Base-by-base conservation (phyloP, 2,888 invertebrate species). In the Sthenelais limicola region DNA sequence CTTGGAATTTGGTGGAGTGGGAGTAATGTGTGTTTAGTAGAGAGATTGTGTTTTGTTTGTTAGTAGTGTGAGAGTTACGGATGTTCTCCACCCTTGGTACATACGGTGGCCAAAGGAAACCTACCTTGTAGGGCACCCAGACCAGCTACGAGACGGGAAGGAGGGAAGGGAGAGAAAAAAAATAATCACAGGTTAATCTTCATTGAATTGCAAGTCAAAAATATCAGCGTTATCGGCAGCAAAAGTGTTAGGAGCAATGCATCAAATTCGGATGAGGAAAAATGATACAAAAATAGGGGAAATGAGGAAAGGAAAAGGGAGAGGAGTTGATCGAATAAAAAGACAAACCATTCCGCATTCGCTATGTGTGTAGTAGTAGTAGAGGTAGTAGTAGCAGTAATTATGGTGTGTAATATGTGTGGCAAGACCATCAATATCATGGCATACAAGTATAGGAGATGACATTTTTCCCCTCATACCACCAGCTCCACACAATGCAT, bases 41-140 rank as follows among this genome's bases (percentile, higher is more conserved):
- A 48, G n/a, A 9, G 48, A 24, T 48, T 7, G 48, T 48, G 48
- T 48, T 21, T 48, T n/a, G n/a, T n/a, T n/a, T n/a, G n/a, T n/a
- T n/a, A n/a, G n/a, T n/a, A n/a, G n/a, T n/a, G n/a, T n/a, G n/a
- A n/a, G n/a, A n/a, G n/a, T n/a, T n/a, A n/a, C n/a, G n/a, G n/a
- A n/a, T n/a, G n/a, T n/a, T n/a, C n/a, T n/a, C n/a, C n/a, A n/a
- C n/a, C n/a, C n/a, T n/a, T n/a, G n/a, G n/a, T n/a, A n/a, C n/a
- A n/a, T n/a, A n/a, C n/a, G n/a, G n/a, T n/a, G n/a, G n/a, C n/a
- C n/a, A n/a, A n/a, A 24, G 33, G 9, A 38, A 71, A 71, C 71
- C 71, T 71, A 71, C 71, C 71, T 71, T 71, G 71, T 9, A 71
- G 71, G 26, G 71, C 71, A 71, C 71, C 71, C 38, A 71, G 56